Base-by-base conservation (phyloP, 2,797 vertebrate genomes). In the Gymnocypris eckloni region DNA sequence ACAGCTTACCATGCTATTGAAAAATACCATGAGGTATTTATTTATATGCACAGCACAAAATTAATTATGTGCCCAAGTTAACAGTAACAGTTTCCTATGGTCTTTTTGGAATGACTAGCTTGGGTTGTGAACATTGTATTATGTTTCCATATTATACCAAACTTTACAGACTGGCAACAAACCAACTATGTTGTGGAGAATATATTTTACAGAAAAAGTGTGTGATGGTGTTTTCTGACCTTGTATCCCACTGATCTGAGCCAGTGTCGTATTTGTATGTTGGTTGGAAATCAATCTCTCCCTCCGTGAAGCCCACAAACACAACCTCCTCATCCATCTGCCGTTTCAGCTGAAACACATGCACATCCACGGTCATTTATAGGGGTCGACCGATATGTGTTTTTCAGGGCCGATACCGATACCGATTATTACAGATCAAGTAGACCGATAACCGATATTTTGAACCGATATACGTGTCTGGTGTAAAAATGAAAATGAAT, bases 251-350 rank as follows among this genome's bases (percentile, higher is more conserved):
- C 43, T 95, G 93, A 77, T 98, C 96, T 3, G 97, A 98, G 85
- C 98, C 98, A 0, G 97, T 95, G 85, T 99, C 96, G 0, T 99
- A 99, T 91, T 99, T 99, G 90, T 99, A 99, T 0, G 98, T 99
- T 56, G 98, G 98, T 87, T 97, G 98, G 93, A 99, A 99, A n/a
- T 94, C 91, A 86, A 99, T 96, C 71, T 95, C 92, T 84, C 98
- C 98, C 89, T 99, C 98, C 7, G 91, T 93, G 88, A 98, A 99
- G 87, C 96, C 98, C 78, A 95, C 94, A 90, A 99, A 99, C 85
- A 97, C 97, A 1, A 95, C 94, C 79, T 97, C 94, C 56, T 96
- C 95, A 25, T 97, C 95, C 87, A 98, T 97, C 87, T 99, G 98
- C 88, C 91, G 95, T 93, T 96, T 98, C 56, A 99, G 95, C 98